Base-by-base conservation (phyloP, 64 coral and sea anemone species). In the Orbicella faveolata region DNA sequence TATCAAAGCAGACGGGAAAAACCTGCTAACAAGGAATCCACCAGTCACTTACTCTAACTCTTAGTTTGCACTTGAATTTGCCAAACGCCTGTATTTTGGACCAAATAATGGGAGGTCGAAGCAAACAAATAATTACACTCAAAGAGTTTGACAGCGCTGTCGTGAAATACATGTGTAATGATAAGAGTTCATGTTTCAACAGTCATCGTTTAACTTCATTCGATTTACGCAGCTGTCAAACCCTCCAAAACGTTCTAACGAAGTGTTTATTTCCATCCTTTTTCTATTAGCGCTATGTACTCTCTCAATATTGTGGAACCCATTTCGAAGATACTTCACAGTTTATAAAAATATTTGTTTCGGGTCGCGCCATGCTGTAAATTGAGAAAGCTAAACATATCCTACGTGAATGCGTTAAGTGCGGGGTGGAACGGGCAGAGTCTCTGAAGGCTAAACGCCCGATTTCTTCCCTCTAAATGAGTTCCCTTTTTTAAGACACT, bases 121-220 rank as follows among this genome's bases (percentile, higher is more conserved):
- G 44, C 37, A 85, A 85, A 85, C 64, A 85, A 85, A 85, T 52
- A 73, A 85, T 85, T 68, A 72, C 72, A 85, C 82, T 85, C 66
- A 37, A 30, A 85, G 68, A 85, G 9, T 73, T 85, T 85, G 82
- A 85, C 82, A 85, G 65, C 12, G 64, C 82, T 85, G 82, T 85
- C 82, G 65, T 39, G 52, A 52, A 52, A n/a, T 30, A 85, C 82
- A 85, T 85, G 63, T 85, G 82, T 52, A 48, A 48, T 48, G 65
- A 85, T 85, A 85, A 85, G 82, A 85, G 64, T 85, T 85, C 65
- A 85, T 39, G 64, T 85, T 85, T 85, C 82, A 85, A 85, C 82
- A 85, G 64, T 66, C 82, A 72, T 85, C 39, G 66, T 85, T 65
- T 53, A 34, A 85, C 82, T 73, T 13, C 65, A 70, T 62, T 85